phyloP scores from a whole-genome alignment of 1,140 invertebrate species.

The Armadillidium nasatum region DNA sequence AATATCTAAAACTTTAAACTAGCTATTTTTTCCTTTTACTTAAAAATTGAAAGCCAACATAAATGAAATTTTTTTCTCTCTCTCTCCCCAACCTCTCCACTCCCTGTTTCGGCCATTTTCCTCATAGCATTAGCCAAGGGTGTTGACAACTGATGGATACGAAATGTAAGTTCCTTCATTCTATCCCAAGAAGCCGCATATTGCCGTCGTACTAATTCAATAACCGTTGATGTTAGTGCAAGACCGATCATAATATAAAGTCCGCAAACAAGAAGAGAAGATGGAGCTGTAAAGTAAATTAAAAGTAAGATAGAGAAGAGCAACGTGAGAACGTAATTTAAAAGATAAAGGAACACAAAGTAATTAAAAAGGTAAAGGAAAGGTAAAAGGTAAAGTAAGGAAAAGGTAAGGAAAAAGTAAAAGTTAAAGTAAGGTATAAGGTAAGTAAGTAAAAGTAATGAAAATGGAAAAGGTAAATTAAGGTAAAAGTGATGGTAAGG shows the following conservation, averaged over 20 bases:
- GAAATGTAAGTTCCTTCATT: constrained; percentile 48
- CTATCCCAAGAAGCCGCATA: constrained; percentile 78
- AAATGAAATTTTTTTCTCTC: not conserved
- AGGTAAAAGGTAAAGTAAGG: no score
- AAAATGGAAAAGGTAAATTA: no score
- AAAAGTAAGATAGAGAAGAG: no score
- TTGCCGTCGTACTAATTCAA: constrained; percentile 76
- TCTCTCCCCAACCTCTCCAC: constrained; percentile 43
- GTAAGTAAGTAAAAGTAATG: no score
- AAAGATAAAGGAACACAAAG: no score
- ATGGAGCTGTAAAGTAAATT: constrained; percentile 44
- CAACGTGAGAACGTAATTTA: no score
- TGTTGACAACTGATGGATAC: constrained; percentile 56
- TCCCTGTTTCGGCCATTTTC: constrained; percentile 66
- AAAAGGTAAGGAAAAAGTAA: no score
- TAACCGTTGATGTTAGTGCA: constrained; percentile 88
- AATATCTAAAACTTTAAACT: no score
- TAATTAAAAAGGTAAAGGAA: no score
- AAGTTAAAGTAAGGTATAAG: no score
- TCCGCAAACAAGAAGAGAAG: constrained; percentile 82
- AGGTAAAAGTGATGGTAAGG: no score
- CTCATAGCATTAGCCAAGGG: constrained; percentile 70
- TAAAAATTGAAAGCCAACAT: not conserved
- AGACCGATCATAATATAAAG: constrained; percentile 88
- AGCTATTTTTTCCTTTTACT: no score